phyloP scores from a whole-genome alignment of 2,888 invertebrate species.

The Sympetrum striolatum region DNA sequence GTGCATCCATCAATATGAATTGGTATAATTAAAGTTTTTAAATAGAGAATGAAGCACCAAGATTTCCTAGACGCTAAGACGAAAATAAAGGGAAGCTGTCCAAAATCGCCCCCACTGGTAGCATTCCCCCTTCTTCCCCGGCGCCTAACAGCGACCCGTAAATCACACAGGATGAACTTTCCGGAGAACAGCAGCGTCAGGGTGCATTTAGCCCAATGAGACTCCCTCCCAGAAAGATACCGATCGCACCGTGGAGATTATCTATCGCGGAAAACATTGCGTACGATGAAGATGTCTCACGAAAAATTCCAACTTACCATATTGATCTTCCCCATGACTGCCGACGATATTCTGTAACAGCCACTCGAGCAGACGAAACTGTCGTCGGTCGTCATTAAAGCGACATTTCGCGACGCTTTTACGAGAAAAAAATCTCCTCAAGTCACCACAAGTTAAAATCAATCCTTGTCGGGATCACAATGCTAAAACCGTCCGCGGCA shows the following conservation, averaged over 20 bases:
- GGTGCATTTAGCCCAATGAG: neutral
- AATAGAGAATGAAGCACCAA: too few relatives aligned
- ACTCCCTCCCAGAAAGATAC: neutral
- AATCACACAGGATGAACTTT: too few relatives aligned
- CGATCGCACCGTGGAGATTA: neutral
- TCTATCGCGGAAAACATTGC: neutral
- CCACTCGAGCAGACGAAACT: neutral
- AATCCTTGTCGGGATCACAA: neutral
- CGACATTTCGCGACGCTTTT: neutral
- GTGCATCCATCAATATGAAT: too few relatives aligned
- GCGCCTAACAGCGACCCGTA: too few relatives aligned
- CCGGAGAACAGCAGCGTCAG: neutral
- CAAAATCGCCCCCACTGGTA: too few relatives aligned
- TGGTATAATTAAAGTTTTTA: too few relatives aligned
- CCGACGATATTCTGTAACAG: slow-evolving; percentile 13
- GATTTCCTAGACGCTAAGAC: too few relatives aligned
- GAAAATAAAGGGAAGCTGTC: too few relatives aligned
- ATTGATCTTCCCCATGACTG: slow-evolving; percentile 41
- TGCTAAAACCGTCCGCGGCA: neutral
- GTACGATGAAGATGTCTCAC: neutral
- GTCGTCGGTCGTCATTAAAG: slow-evolving; percentile 5
- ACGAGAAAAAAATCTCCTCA: neutral
- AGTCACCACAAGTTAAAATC: neutral
- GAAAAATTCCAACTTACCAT: neutral
- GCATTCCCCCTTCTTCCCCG: too few relatives aligned